Evolutionary conservation across 2,888 invertebrate genomes (phyloP).

Genomic region (Drosophila acutilabella): DNA sequence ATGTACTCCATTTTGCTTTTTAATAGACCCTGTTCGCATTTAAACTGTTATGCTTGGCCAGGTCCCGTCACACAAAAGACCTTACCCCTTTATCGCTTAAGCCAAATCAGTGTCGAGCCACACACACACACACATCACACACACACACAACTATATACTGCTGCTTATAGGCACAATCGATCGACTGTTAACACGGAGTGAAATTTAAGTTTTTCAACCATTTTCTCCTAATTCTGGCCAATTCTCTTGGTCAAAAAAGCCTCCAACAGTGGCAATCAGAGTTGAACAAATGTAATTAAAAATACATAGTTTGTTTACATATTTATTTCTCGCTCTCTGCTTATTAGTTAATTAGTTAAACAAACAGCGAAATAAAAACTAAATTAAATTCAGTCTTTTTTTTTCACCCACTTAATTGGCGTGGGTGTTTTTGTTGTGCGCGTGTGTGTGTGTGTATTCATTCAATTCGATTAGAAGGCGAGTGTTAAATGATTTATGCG

Average conservation of each 20-base stretch:
- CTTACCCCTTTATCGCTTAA: conserved; percentile 72
- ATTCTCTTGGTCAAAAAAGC: conserved; percentile 23
- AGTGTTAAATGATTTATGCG: conserved; percentile 72
- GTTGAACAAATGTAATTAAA: conserved; percentile 35
- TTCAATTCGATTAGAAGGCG: conserved; percentile 39
- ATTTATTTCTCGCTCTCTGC: conserved; percentile 11
- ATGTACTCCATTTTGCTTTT: conserved; percentile 78
- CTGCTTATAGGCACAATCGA: conserved; percentile 39
- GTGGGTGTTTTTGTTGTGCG: conserved; percentile 8
- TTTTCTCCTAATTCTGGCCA: conserved; percentile 25
- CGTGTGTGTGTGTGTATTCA: neutral
- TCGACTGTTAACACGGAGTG: conserved; percentile 29
- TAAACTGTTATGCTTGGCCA: conserved; percentile 81
- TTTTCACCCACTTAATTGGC: neutral
- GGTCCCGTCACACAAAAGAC: conserved; percentile 63
- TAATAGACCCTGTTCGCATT: conserved; percentile 76
- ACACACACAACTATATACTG: neutral
- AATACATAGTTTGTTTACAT: conserved; percentile 38
- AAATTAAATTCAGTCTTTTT: conserved; percentile 16
- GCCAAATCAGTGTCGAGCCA: conserved; percentile 77
- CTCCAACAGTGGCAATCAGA: conserved; percentile 38
- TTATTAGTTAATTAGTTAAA: conserved; percentile 55
- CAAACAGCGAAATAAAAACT: conserved; percentile 23
- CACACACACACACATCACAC: conserved; percentile 10
- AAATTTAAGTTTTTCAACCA: conserved; percentile 45